Conservation (phyloP, 2,113 vertebrate species). For the Equus quagga region DNA sequence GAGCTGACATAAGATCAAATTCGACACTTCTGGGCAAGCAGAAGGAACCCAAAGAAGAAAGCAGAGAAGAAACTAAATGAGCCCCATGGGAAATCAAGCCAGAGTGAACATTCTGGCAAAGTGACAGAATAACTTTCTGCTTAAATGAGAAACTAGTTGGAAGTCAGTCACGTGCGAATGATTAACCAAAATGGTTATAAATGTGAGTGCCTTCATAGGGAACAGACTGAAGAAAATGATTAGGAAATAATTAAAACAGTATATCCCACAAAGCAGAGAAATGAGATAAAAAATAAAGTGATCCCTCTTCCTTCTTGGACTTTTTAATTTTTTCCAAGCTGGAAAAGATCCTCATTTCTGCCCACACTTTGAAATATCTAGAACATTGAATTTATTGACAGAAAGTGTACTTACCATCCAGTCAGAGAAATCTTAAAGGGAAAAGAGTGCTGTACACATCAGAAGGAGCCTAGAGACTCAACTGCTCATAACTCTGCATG, state of each 20-base stretch:
- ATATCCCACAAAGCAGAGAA: neutral
- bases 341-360: slow-evolving; percentile 68
- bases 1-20: fast-evolving
- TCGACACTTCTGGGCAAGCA: neutral
- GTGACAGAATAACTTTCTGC: slow-evolving; percentile 74
- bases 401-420: slow-evolving; percentile 40
- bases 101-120: slow-evolving; percentile 75
- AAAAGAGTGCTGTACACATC: neutral
- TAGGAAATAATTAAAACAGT: slow-evolving; percentile 84
- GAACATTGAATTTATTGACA: slow-evolving; percentile 44
- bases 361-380: slow-evolving; percentile 19
- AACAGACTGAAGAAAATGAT: slow-evolving; percentile 78
- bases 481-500: slow-evolving; percentile 3
- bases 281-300: slow-evolving; percentile 69
- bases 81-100: slow-evolving; percentile 78
- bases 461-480: neutral
- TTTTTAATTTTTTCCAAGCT: slow-evolving; percentile 55
- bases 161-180: slow-evolving; percentile 59
- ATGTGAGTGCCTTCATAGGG: slow-evolving; percentile 67
- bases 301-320: slow-evolving; percentile 32
- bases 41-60: neutral
- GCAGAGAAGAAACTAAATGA: slow-evolving; percentile 58
- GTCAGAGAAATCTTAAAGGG: slow-evolving; percentile 24
- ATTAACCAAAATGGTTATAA: slow-evolving; percentile 77
- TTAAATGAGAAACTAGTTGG: slow-evolving; percentile 78